Percentiles rank a stretch among this genome's conserved stretches.
Evolutionary conservation across 2,888 invertebrate genomes (phyloP).

Genomic region (Keiferia lycopersicella): DNA sequence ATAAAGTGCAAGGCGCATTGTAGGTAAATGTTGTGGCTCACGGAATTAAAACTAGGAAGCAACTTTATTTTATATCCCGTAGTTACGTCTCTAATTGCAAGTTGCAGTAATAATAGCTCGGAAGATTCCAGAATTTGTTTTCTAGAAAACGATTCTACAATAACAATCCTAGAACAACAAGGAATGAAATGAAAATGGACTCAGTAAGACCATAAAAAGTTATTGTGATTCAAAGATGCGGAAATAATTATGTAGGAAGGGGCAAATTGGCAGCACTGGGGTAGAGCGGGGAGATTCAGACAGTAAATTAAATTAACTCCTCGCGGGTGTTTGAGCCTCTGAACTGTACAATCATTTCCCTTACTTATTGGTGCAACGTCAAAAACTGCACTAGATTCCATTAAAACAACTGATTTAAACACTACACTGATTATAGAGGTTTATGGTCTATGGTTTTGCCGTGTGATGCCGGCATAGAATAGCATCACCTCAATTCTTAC

Average conservation of each 20-base stretch:
- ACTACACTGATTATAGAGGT: no score
- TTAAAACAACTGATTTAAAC: no score
- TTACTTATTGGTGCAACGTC: neutral
- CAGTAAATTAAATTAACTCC: slow-evolving; percentile 66
- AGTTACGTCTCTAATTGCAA: neutral
- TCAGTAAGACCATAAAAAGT: slow-evolving; percentile 24
- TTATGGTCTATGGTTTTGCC: no score
- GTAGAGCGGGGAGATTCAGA: slow-evolving; percentile 29
- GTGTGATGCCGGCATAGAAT: no score
- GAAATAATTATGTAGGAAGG: slow-evolving; percentile 62
- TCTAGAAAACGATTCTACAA: neutral
- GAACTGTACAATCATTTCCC: slow-evolving; percentile 8
- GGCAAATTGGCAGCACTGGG: slow-evolving; percentile 24
- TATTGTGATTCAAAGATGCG: slow-evolving; percentile 51
- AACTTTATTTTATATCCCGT: no score
- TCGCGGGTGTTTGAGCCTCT: slow-evolving; percentile 52
- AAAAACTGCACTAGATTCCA: neutral
- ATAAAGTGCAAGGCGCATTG: no score
- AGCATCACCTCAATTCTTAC: no score
- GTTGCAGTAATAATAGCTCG: neutral
- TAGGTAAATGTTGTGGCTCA: no score
- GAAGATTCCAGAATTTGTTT: neutral
- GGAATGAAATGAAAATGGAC: neutral
- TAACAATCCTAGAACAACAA: neutral
- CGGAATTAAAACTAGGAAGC: no score